Evolutionary conservation across 2,113 vertebrate species (phyloP), one percentile per base, ranked within the genome.

Genomic region (Aramus guarauna): DNA sequence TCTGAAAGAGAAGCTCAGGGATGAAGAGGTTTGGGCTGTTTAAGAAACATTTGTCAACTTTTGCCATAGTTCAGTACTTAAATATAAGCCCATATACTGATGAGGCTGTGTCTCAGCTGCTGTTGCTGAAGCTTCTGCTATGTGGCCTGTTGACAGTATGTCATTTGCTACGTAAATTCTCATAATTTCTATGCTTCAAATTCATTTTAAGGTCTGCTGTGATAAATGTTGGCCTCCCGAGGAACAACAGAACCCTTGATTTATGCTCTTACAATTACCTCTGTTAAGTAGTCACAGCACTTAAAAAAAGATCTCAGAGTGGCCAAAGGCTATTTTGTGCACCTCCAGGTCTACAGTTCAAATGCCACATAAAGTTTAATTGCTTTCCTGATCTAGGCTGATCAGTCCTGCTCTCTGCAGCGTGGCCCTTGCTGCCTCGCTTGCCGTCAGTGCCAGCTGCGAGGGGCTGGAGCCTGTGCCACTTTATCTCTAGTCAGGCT

Each of bases 361-460:
- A 95, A 97, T 92, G 92, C 92, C 95, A 93, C 71, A 47, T 88
- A 85, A 95, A 96, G 84, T 95, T 97, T 94, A 95, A 92, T 90
- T 94, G 91, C 87, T 94, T 85, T 94, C 45, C 93, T 90, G 67
- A 77, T 72, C 47, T 34, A 17, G 55, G 82, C 55, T 72, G 52
- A 77, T 93, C 72, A 74, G 60, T 53, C 56, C 77, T 50, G 36
- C 93, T 94, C 77, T 87, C 74, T 67, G 71, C 79, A 79, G 59
- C 9, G 1, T 30, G 34, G 59, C 43, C 39, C n/a, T 83, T 52
- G 12, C 58, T 76, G 76, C 81, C 56, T 73, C 8, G 1, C 37
- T 58, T 74, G 66, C 53, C 1, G 1, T 48, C 48, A 39, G 55
- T 85, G 81, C 75, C 96, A 94, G 81, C 76, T 50, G 88, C 81